A percentile compares a stretch with the other conserved stretches of the same genome.
These are phyloP conservation scores for Dasyurus viverrinus DNA, from an alignment of 2,113 vertebrate genomes.

Conservation along the genomic window DNA sequence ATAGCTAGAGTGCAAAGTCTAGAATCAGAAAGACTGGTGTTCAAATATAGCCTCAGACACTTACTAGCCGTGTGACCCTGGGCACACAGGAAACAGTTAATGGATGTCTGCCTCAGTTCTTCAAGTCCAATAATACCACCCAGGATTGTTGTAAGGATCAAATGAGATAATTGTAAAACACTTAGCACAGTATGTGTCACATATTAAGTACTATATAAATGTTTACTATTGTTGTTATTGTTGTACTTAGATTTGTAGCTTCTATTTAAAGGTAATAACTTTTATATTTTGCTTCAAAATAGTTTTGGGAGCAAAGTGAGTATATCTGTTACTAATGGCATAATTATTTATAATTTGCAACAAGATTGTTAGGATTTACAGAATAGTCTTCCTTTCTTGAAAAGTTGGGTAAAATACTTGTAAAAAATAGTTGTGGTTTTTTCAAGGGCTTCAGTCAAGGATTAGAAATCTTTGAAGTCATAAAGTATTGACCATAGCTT, in stretches of 20 bases:
- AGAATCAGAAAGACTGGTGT: neutral
- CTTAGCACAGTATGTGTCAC: neutral
- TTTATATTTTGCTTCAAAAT: neutral
- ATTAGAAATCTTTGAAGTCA: neutral
- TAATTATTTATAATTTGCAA: neutral
- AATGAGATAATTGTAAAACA: neutral
- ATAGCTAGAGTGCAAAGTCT: neutral
- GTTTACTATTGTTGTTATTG: neutral
- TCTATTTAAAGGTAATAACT: neutral
- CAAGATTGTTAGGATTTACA: neutral
- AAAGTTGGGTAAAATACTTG: neutral
- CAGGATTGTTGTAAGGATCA: neutral
- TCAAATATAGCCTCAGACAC: neutral
- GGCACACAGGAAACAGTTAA: neutral
- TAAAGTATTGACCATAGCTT: neutral
- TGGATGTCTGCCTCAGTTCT: no score
- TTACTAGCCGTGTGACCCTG: neutral
- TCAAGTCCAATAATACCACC: neutral
- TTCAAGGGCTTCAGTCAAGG: neutral
- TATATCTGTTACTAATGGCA: neutral
- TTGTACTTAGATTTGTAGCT: neutral
- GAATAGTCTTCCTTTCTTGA: neutral
- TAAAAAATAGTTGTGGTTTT: neutral
- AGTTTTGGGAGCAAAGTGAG: neutral
- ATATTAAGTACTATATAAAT: neutral